Evolutionary conservation across 2,888 invertebrate species (phyloP).

Genomic region (Brenthis hecate): DNA sequence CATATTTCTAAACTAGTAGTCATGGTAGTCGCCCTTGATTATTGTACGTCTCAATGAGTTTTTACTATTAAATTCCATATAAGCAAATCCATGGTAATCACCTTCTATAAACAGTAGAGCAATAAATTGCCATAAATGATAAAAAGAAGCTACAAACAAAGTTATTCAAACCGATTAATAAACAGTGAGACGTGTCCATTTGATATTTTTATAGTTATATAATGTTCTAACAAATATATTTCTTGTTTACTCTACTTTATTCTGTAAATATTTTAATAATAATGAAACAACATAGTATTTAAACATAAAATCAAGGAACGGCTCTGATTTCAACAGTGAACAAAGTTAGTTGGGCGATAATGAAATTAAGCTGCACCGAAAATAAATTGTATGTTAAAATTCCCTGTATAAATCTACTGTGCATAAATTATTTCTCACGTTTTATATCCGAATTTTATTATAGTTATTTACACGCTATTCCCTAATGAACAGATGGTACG

Average conservation of each 20-base stretch:
- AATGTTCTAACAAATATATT: no score
- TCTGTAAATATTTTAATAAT: background rate
- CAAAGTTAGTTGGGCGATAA: slow-evolving; percentile 22
- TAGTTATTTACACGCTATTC: no score
- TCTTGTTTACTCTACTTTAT: background rate
- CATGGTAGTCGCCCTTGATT: background rate
- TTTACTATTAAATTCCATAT: background rate
- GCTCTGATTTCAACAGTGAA: slow-evolving; percentile 22
- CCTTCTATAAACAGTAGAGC: no score
- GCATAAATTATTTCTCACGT: background rate
- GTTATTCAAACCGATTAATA: no score
- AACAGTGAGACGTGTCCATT: no score
- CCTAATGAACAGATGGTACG: no score
- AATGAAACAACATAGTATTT: slow-evolving; percentile 1
- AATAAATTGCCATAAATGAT: no score
- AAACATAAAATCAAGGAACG: slow-evolving; percentile 11
- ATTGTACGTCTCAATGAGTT: background rate
- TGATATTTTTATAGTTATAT: no score
- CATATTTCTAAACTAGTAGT: background rate
- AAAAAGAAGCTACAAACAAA: no score
- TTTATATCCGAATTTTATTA: slow-evolving; percentile 10
- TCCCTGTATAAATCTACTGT: slow-evolving; percentile 8
- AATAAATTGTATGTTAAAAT: slow-evolving; percentile 28
- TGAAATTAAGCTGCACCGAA: slow-evolving; percentile 26
- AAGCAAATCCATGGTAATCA: background rate